Base-by-base conservation (phyloP, 2,888 invertebrate species). In the Liposcelis brunnea region DNA sequence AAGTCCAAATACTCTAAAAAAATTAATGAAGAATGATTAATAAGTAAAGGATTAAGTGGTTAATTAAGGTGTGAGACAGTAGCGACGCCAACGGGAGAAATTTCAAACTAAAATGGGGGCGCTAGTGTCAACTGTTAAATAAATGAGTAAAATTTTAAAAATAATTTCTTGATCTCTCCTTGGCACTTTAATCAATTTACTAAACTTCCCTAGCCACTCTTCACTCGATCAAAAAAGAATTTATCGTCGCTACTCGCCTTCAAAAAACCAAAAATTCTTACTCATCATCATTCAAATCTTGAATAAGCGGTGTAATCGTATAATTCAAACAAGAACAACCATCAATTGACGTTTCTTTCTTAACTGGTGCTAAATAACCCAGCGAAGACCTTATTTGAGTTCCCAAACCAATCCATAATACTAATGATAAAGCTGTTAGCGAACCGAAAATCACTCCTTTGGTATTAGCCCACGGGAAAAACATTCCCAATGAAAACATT, bases 401-500 rank as follows among this genome's bases (percentile, higher is more conserved):
- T 1, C 80, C 80, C 26, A 77, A 66, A 15, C 78, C 78, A 47
- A 79, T 77, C 61, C 70, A 70, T 42, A 73, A 59, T 43, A 80
- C 74, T 44, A 79, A 54, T 26, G 63, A 56, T 44, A 77, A 57
- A 1, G 76, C 74, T n/a, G 70, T 62, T 11, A 74, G 55, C 1
- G 77, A 73, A 11, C 80, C 80, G 3, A 65, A 63, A 43, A 79
- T 64, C 1, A 80, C 80, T 5, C 80, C 81, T 73, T 76, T 45
- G 14, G 77, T 68, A 58, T 90, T 91, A 2, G 86, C 80, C 75
- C 79, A 82, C 0, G 90, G 89, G 53, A 89, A 80, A 53, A 84
- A 78, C 75, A 91, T 87, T 46, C 91, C 91, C 16, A 91, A 66
- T 0, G 84, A 75, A 60, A 91, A 91, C 2, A 90, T 68, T 0